A percentile compares a stretch with the other conserved stretches of the same genome.
Conservation (phyloP, 2,888 invertebrate species). For the Drosophila nigricruria region DNA sequence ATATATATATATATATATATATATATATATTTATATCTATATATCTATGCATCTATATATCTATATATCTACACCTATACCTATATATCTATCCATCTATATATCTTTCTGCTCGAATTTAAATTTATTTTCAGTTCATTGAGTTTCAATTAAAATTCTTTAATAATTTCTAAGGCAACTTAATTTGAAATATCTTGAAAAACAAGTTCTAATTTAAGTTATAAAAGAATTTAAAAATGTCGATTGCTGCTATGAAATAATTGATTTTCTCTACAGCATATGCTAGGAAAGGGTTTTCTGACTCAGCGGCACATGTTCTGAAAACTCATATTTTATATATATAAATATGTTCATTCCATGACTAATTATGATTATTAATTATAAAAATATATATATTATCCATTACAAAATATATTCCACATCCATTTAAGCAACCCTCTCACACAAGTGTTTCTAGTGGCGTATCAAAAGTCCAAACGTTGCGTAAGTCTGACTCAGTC, state of each 20-base stretch:
- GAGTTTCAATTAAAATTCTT: background rate
- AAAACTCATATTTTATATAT: background rate
- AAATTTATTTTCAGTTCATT: background rate
- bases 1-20: background rate
- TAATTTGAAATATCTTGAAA: background rate
- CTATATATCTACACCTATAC: too few relatives aligned
- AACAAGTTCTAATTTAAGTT: conserved; percentile 2
- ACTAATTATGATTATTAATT: conserved; percentile 6
- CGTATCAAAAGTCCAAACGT: conserved; percentile 28
- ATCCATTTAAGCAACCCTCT: conserved; percentile 28
- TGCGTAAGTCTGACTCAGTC: conserved; percentile 62
- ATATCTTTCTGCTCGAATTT: background rate
- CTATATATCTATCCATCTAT: background rate
- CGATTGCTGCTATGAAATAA: background rate
- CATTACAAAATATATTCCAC: background rate
- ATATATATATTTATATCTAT: background rate
- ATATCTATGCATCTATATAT: background rate
- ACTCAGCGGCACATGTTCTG: background rate
- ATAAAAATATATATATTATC: background rate
- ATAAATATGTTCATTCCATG: background rate
- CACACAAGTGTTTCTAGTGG: conserved; percentile 25
- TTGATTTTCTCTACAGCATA: background rate
- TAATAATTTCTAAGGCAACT: background rate
- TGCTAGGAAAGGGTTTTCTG: too few relatives aligned
- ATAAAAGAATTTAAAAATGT: background rate